Percentiles rank a stretch among this genome's conserved stretches.
Conservation (phyloP, 2,888 invertebrate genomes). For the Drosophila conformis region DNA sequence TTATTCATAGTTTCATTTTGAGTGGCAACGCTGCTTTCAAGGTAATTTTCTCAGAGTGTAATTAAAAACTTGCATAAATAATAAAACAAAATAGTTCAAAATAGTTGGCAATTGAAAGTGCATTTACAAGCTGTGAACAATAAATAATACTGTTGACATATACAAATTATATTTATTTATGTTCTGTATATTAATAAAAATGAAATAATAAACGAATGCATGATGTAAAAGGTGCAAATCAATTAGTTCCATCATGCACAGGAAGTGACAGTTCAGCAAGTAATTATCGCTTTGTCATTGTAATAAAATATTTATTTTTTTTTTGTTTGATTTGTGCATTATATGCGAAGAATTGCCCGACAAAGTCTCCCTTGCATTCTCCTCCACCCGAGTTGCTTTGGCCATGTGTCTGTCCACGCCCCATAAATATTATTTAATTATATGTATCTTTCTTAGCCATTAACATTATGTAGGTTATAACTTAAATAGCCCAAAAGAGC, state of each 20-base stretch:
- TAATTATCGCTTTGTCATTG: constrained; percentile 36
- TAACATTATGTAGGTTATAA: constrained; percentile 78
- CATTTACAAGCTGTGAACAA: constrained; percentile 26
- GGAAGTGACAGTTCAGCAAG: constrained; percentile 35
- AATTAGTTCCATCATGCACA: constrained; percentile 9
- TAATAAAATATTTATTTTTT: constrained; percentile 6
- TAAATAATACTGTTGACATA: neutral
- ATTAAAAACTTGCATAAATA: constrained; percentile 45
- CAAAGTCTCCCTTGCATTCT: constrained; percentile 5
- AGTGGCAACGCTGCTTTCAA: constrained; percentile 68
- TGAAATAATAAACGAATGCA: neutral
- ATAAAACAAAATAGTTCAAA: constrained; percentile 44
- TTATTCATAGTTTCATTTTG: constrained; percentile 67
- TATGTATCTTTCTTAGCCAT: constrained; percentile 71
- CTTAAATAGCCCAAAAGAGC: constrained; percentile 66
- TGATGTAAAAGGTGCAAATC: neutral
- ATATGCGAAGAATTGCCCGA: constrained; percentile 31
- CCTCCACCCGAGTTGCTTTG: constrained; percentile 42
- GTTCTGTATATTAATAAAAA: neutral
- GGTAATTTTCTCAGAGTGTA: constrained; percentile 62
- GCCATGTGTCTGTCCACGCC: constrained; percentile 77
- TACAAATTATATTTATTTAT: neutral
- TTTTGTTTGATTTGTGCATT: constrained; percentile 6
- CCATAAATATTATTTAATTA: constrained; percentile 77
- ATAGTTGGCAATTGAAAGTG: constrained; percentile 60